A percentile compares a stretch with the other conserved stretches of the same genome.
These are phyloP conservation scores for Eilema griseolum DNA, from an alignment of 2,888 invertebrate genomes.

Conservation along the genomic window DNA sequence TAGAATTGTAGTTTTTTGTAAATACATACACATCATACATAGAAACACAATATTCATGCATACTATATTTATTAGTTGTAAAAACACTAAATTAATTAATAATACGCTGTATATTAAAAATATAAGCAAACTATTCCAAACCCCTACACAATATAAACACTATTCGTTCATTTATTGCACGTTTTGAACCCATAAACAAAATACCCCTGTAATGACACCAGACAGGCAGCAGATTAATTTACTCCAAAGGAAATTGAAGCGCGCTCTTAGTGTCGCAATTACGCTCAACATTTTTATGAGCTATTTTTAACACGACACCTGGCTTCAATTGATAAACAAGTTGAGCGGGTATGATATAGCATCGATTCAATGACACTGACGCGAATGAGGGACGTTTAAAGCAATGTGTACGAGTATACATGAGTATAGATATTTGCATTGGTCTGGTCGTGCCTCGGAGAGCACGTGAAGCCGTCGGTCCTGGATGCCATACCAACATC, in stretches of 20 bases:
- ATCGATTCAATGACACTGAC: slow-evolving; percentile 51
- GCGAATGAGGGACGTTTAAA: slow-evolving; percentile 22
- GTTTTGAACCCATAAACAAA: slow-evolving; percentile 14
- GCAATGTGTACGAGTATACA: too few relatives aligned
- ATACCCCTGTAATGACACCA: slow-evolving; percentile 49
- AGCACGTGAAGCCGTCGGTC: too few relatives aligned
- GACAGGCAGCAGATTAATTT: slow-evolving; percentile 63
- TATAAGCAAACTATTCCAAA: not conserved
- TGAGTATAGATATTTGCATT: too few relatives aligned
- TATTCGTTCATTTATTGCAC: slow-evolving; percentile 12
- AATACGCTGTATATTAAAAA: too few relatives aligned
- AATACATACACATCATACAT: too few relatives aligned
- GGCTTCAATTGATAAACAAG: slow-evolving; percentile 66
- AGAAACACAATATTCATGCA: too few relatives aligned
- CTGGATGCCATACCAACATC: too few relatives aligned
- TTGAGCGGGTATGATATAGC: slow-evolving; percentile 61
- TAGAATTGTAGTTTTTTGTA: too few relatives aligned
- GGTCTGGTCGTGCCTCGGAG: too few relatives aligned
- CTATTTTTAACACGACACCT: slow-evolving; percentile 73
- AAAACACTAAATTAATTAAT: too few relatives aligned
- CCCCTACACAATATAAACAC: not conserved
- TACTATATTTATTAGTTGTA: too few relatives aligned
- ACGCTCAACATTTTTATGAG: slow-evolving; percentile 60
- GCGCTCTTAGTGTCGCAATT: slow-evolving; percentile 63
- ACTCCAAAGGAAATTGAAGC: slow-evolving; percentile 67